Percentiles rank a stretch among this genome's conserved stretches.
Evolutionary conservation across 2,113 vertebrate genomes (phyloP).

Genomic region (Hystrix brachyura): DNA sequence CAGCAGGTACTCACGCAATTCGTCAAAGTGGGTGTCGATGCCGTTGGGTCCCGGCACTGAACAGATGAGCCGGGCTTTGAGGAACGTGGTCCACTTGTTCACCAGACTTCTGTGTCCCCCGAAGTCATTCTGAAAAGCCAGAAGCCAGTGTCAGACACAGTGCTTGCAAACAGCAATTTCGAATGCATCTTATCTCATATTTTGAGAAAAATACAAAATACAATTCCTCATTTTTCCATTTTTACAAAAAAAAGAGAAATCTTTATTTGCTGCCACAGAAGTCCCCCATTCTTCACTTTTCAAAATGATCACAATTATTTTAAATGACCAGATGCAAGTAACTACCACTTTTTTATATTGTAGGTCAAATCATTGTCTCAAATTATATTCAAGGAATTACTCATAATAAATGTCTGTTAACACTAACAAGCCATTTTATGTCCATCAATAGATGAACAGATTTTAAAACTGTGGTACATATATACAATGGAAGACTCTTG

Average conservation of each 20-base stretch:
- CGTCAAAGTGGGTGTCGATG: conserved; percentile 99
- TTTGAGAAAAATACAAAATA: neutral
- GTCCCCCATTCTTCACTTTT: neutral
- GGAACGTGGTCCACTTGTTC: conserved; percentile 99
- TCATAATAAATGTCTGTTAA: neutral
- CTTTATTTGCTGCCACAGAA: neutral
- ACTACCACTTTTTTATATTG: neutral
- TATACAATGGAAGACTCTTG: neutral
- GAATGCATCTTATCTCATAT: neutral
- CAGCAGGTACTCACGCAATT: conserved; percentile 93
- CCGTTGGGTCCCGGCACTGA: conserved; percentile 97
- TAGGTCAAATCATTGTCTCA: neutral
- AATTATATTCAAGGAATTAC: neutral
- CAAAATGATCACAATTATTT: neutral
- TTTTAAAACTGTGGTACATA: neutral
- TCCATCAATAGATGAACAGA: neutral
- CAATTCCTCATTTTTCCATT: neutral
- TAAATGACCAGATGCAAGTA: neutral
- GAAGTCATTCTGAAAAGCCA: conserved; percentile 94
- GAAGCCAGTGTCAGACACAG: neutral
- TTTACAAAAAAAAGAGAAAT: neutral
- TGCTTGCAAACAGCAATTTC: neutral
- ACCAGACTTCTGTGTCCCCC: conserved; percentile 98
- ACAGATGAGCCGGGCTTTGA: conserved; percentile 97
- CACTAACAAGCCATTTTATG: neutral